phyloP scores from a whole-genome alignment of 2,797 vertebrate species.

The Helarctos malayanus region DNA sequence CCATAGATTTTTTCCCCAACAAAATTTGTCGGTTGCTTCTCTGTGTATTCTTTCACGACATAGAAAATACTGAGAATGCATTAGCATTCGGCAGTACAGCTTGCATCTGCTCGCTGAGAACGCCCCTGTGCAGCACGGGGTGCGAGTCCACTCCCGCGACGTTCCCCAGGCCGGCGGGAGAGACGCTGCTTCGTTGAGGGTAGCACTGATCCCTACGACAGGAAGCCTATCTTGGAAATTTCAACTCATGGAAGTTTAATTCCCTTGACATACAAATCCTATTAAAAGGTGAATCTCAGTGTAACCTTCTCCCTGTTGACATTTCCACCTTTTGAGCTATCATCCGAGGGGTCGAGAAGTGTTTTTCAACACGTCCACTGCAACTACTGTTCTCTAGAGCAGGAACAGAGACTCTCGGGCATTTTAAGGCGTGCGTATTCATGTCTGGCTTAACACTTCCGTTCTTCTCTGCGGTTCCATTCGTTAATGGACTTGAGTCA shows the following conservation, averaged over 20 bases:
- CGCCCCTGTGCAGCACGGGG: background rate
- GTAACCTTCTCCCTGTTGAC: background rate
- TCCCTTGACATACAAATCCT: conserved; percentile 55
- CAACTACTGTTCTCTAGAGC: background rate
- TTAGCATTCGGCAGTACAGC: background rate
- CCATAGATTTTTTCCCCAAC: background rate
- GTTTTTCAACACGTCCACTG: background rate
- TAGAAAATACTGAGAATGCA: conserved; percentile 31
- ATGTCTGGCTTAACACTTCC: conserved; percentile 62
- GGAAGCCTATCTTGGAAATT: conserved; percentile 28
- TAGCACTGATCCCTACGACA: background rate
- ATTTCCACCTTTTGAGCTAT: conserved; percentile 42
- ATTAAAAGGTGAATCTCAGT: conserved; percentile 43
- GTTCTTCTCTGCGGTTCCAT: conserved; percentile 81
- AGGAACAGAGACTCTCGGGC: background rate
- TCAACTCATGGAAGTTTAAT: conserved; percentile 66
- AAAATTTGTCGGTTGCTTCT: conserved; percentile 22
- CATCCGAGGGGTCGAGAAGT: conserved; percentile 9
- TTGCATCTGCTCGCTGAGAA: background rate
- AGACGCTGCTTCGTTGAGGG: background rate
- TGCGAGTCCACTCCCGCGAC: background rate
- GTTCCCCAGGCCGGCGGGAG: background rate
- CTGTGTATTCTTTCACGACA: conserved; percentile 48
- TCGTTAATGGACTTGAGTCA: conserved; percentile 68
- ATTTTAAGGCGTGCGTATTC: conserved; percentile 55